Evolutionary conservation across 92 coral and sea anemone genomes (phyloP).

Genomic region (Chrysogorgia sp.): DNA sequence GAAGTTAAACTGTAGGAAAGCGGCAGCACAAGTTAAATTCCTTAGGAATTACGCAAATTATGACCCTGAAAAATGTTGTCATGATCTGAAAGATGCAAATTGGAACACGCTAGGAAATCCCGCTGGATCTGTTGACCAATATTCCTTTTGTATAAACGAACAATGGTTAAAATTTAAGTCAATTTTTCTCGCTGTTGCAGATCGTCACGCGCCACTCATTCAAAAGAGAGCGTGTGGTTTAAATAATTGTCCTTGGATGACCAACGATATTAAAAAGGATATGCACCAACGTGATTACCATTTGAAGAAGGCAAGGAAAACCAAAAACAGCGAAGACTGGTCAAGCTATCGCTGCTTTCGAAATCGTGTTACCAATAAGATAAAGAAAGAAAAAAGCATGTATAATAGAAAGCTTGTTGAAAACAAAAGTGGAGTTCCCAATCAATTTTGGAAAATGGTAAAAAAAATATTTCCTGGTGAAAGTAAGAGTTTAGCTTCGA

Average conservation of each 20-base stretch:
- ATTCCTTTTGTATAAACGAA: not conserved
- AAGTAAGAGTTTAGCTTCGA: too few relatives aligned
- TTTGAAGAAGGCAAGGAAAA: slow-evolving; percentile 31
- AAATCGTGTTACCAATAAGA: too few relatives aligned
- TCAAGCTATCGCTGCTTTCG: too few relatives aligned
- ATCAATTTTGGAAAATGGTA: too few relatives aligned
- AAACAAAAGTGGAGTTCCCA: too few relatives aligned
- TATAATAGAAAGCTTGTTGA: too few relatives aligned
- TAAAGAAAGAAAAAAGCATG: too few relatives aligned
- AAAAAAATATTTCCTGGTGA: too few relatives aligned
- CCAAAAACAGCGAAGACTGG: too few relatives aligned
- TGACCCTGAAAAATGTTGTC: slow-evolving; percentile 29
- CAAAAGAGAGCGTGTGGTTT: slow-evolving; percentile 36
- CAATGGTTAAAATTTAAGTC: slow-evolving; percentile 28
- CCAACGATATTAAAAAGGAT: slow-evolving; percentile 17
- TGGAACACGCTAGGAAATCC: slow-evolving; percentile 7
- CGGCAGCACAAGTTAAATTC: not conserved
- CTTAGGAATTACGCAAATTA: slow-evolving; percentile 43
- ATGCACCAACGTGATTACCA: slow-evolving; percentile 35
- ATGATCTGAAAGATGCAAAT: slow-evolving; percentile 33
- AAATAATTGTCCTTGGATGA: slow-evolving; percentile 42
- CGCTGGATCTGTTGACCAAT: slow-evolving; percentile 10
- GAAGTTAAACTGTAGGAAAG: too few relatives aligned
- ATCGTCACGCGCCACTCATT: slow-evolving; percentile 48
- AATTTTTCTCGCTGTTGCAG: slow-evolving; percentile 20